phyloP scores from a whole-genome alignment of 2,797 vertebrate genomes.

The Leuciscus waleckii region DNA sequence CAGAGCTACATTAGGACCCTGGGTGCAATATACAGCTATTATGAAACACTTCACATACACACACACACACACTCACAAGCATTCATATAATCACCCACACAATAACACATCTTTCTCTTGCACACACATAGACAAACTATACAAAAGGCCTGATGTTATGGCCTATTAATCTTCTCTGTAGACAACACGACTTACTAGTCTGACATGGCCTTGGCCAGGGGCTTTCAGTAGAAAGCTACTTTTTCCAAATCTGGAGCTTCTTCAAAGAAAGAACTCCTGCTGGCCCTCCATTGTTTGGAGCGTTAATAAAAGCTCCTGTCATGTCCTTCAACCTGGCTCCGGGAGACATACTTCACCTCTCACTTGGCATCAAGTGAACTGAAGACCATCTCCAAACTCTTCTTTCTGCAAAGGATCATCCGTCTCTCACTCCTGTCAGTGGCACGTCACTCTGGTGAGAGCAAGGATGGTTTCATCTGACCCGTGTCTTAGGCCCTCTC shows the following conservation, averaged over 20 bases:
- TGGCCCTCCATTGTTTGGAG: constrained; percentile 62
- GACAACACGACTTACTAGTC: constrained; percentile 76
- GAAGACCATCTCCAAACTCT: constrained; percentile 73
- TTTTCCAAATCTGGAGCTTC: constrained; percentile 75
- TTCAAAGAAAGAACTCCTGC: constrained; percentile 76
- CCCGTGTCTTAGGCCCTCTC: constrained; percentile 69
- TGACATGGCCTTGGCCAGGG: constrained; percentile 76
- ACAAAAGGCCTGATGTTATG: constrained; percentile 68
- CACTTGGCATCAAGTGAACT: constrained; percentile 70
- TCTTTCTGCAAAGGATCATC: constrained; percentile 80
- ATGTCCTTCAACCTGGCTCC: constrained; percentile 71
- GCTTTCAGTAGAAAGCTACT: constrained; percentile 71
- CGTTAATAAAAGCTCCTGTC: constrained; percentile 79
- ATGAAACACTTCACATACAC: constrained; percentile 60
- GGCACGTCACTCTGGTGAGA: constrained; percentile 68
- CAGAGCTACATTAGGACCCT: constrained; percentile 65
- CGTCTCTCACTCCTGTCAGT: constrained; percentile 67
- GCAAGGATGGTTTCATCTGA: constrained; percentile 75
- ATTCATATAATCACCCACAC: constrained; percentile 61
- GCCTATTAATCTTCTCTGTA: constrained; percentile 76
- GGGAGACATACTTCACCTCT: constrained; percentile 72
- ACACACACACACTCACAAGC: constrained; percentile 19
- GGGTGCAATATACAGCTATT: constrained; percentile 69
- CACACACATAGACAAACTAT: constrained; percentile 61
- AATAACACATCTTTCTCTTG: constrained; percentile 17